Evolutionary conservation across 2,797 vertebrate species (phyloP).

Genomic region (Chrysocyon brachyurus): DNA sequence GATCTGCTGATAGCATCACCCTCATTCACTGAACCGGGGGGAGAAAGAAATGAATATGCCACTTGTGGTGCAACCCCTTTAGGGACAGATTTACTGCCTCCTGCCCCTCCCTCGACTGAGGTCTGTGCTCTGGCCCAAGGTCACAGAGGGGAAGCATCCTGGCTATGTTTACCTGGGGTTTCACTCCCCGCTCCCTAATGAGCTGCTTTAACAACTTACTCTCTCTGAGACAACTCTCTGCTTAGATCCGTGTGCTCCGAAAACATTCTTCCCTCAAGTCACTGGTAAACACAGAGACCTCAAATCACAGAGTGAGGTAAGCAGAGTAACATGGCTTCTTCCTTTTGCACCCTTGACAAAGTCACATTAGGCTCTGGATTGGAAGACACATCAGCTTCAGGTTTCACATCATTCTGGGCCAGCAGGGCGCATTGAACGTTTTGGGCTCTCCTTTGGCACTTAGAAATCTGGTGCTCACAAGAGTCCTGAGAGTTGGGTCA

Average conservation of each 20-base stretch:
- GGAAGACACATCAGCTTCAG: neutral
- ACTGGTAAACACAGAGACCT: neutral
- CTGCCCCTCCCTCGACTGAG: neutral
- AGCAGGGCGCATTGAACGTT: neutral
- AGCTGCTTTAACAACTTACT: neutral
- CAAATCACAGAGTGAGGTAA: neutral
- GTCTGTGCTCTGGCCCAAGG: conserved; percentile 22
- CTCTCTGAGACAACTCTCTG: neutral
- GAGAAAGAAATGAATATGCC: neutral
- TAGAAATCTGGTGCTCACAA: neutral
- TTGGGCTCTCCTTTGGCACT: neutral
- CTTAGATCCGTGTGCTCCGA: neutral
- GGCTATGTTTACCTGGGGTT: conserved; percentile 19
- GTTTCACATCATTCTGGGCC: neutral
- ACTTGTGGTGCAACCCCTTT: neutral
- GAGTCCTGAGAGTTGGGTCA: neutral
- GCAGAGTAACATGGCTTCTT: neutral
- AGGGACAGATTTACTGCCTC: neutral
- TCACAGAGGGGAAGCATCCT: neutral
- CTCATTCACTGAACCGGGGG: neutral
- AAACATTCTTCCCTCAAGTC: neutral
- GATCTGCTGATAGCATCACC: conserved; percentile 55
- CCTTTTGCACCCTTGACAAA: neutral
- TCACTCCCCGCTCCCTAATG: neutral
- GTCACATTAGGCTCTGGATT: neutral